Percentiles rank a stretch among this genome's conserved stretches.
These are phyloP conservation scores for Probaryconus sp. DNA, from an alignment of 1,140 invertebrate genomes.

Conservation along the genomic window DNA sequence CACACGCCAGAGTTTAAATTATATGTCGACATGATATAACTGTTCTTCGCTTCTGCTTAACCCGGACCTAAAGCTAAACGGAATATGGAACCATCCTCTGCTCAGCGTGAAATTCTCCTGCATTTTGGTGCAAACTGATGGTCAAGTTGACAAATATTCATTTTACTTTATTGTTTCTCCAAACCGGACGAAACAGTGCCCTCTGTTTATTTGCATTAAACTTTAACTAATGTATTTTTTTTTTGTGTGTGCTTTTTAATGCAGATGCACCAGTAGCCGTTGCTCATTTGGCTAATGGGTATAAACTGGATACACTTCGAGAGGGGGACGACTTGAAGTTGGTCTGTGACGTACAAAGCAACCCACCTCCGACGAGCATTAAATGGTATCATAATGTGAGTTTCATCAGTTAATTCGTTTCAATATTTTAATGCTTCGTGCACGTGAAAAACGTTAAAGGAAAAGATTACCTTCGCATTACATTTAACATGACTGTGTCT, in stretches of 20 bases:
- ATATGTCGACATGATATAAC: slow-evolving; percentile 42
- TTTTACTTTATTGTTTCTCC: slow-evolving; percentile 44
- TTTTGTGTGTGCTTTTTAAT: slow-evolving; percentile 40
- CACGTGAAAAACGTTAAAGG: slow-evolving; percentile 18
- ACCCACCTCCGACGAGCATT: slow-evolving; percentile 78
- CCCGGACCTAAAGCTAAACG: slow-evolving; percentile 17
- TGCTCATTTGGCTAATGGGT: slow-evolving; percentile 71
- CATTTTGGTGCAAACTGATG: slow-evolving; percentile 28
- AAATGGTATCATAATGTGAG: slow-evolving; percentile 81
- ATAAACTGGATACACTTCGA: slow-evolving; percentile 72
- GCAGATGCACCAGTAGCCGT: slow-evolving; percentile 73
- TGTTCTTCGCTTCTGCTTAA: slow-evolving; percentile 32
- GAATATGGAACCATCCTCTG: slow-evolving; percentile 32
- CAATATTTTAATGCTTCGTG: slow-evolving; percentile 40
- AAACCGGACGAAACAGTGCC: slow-evolving; percentile 7
- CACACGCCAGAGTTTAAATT: slow-evolving; percentile 36
- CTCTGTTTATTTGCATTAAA: slow-evolving; percentile 41
- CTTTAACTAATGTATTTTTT: slow-evolving; percentile 19
- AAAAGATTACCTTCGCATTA: no score
- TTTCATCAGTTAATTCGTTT: slow-evolving; percentile 60
- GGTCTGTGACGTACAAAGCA: slow-evolving; percentile 79
- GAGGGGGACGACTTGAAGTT: slow-evolving; percentile 81
- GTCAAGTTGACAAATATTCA: slow-evolving; percentile 40
- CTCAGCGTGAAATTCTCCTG: slow-evolving; percentile 41
- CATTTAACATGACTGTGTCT: no score